These are phyloP conservation scores for Agapostemon virescens DNA, from an alignment of 2,888 invertebrate genomes.

Conservation along the genomic window DNA sequence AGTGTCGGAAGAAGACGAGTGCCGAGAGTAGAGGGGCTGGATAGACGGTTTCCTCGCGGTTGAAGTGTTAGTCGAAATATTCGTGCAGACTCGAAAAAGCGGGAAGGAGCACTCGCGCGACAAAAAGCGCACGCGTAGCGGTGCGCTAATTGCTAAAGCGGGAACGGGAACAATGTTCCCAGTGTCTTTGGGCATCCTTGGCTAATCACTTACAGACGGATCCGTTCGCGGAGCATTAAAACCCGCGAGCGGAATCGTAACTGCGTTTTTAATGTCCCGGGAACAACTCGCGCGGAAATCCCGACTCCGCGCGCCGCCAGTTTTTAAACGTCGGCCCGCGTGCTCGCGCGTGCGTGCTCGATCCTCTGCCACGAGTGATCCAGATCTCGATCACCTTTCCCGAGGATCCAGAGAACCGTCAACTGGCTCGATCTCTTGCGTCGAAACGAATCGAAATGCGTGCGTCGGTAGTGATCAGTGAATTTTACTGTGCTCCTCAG, in stretches of 20 bases:
- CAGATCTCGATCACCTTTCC: background rate
- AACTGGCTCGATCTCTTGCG: background rate
- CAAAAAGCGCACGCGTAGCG: slow-evolving; percentile 26
- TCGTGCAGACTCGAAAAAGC: slow-evolving; percentile 52
- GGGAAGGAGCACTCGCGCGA: background rate
- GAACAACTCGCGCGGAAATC: slow-evolving; percentile 8
- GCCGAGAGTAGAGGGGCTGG: slow-evolving; percentile 34
- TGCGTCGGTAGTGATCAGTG: background rate
- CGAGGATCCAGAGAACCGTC: background rate
- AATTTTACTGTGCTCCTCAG: background rate
- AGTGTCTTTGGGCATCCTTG: slow-evolving; percentile 41
- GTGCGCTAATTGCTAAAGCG: slow-evolving; percentile 40
- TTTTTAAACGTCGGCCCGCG: slow-evolving; percentile 24
- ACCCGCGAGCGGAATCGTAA: background rate
- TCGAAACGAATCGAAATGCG: background rate
- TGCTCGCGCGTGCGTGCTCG: slow-evolving; percentile 41
- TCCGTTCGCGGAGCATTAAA: slow-evolving; percentile 10
- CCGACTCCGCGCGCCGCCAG: slow-evolving; percentile 27
- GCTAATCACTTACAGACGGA: slow-evolving; percentile 19
- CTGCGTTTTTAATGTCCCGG: background rate
- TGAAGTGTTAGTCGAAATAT: slow-evolving; percentile 59
- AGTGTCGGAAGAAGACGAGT: slow-evolving; percentile 49
- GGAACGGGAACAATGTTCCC: slow-evolving; percentile 15
- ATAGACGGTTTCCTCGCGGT: slow-evolving; percentile 37
- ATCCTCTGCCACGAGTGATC: background rate